Percentiles rank a stretch among this genome's conserved stretches.
Evolutionary conservation across 2,797 vertebrate species (phyloP).

Genomic region (Sebastes nivosus): DNA sequence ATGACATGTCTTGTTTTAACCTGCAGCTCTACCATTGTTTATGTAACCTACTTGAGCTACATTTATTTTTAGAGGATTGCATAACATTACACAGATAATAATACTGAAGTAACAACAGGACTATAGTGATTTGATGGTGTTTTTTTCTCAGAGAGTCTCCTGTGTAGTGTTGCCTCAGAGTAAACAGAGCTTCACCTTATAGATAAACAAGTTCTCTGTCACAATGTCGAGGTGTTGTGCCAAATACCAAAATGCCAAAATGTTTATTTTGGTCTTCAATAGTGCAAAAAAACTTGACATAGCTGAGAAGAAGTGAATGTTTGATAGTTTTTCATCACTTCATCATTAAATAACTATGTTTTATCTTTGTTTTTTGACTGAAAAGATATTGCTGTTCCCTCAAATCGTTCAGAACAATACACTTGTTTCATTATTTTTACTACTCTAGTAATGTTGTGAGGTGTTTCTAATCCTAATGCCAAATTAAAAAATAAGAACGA

Average conservation of each 20-base stretch:
- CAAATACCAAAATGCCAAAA: neutral
- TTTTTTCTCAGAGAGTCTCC: neutral
- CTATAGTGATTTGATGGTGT: neutral
- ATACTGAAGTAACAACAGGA: neutral
- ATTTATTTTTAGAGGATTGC: neutral
- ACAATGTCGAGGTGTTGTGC: neutral
- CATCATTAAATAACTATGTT: neutral
- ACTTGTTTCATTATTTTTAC: neutral
- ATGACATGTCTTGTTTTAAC: neutral
- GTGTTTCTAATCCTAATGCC: neutral
- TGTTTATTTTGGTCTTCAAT: neutral
- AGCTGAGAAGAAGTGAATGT: neutral
- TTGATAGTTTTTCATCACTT: no score
- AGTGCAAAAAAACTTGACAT: no score
- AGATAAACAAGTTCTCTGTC: neutral
- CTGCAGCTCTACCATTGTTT: neutral
- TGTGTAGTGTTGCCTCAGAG: neutral
- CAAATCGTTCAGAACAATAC: neutral
- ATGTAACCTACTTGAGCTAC: neutral
- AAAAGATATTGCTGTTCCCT: neutral
- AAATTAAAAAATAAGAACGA: no score
- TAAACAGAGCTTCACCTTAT: neutral
- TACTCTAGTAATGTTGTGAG: neutral
- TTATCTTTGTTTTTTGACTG: neutral
- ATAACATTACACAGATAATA: neutral